Base-by-base conservation (phyloP, 2,113 vertebrate genomes). In the Corythornis cristatus region DNA sequence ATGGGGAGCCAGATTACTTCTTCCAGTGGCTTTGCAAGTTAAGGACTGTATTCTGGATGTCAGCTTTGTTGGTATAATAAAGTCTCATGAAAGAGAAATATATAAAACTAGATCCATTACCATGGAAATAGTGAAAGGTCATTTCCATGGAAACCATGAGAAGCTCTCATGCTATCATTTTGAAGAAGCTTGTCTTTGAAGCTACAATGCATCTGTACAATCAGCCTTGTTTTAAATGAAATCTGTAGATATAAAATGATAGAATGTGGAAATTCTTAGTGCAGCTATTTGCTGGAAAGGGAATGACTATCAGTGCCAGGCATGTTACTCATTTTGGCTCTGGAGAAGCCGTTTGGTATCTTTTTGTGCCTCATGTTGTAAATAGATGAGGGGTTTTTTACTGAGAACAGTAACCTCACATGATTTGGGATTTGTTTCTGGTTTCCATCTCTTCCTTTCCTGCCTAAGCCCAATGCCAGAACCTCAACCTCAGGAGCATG, bases 111-210 rank as follows among this genome's bases (percentile, higher is more conserved):
- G 74, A 96, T 97, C 96, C 80, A 97, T 95, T 97, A 94, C 94
- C 92, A 89, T 92, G 93, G 91, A 97, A 97, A 97, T 97, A 95
- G 87, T 91, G 82, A 97, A 97, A 97, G 95, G 93, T 97, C 90
- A 77, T 97, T 97, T 96, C 96, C 88, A 97, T 97, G 93, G 96
- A 95, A 93, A 98, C 97, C 96, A 90, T 26, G 57, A 86, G 81
- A 97, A 92, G 83, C 60, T 93, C 94, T 95, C 78, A 91, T 95
- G 89, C 86, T 94, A 86, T 90, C 96, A 97, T 93, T 96, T 94
- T 96, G 89, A 94, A 95, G 91, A 70, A 93, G 35, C 23, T 45
- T 89, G 75, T 93, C 83, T 96, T 94, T 95, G 85, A 97, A 93
- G 64, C 58, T 78, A 81, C 19, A 33, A 53, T 74, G 83, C 89